A percentile compares a stretch with the other conserved stretches of the same genome.
Conservation (phyloP, 2,888 invertebrate genomes). For the Agrochola lychnidis region DNA sequence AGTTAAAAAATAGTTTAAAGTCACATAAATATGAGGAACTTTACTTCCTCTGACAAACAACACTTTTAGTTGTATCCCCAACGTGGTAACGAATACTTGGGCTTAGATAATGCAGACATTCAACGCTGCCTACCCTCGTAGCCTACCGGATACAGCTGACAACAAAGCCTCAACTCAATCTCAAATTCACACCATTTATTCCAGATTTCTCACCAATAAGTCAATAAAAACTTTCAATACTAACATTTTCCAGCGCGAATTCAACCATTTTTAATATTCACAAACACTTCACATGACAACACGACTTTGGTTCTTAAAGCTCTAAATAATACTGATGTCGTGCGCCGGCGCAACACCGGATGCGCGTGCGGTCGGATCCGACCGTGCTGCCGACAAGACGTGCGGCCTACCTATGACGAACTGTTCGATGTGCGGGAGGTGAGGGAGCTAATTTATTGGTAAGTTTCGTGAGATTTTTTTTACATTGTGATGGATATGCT, state of each 20-base stretch:
- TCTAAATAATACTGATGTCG: slow-evolving; percentile 68
- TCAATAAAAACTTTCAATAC: slow-evolving; percentile 64
- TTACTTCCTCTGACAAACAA: not conserved
- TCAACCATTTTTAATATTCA: slow-evolving; percentile 80
- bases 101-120: not conserved
- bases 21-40: too few relatives aligned
- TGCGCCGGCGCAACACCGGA: slow-evolving; percentile 63
- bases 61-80: not conserved
- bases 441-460: not conserved
- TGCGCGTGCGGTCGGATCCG: slow-evolving; percentile 76
- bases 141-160: slow-evolving; percentile 42
- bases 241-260: slow-evolving; percentile 83
- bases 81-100: not conserved
- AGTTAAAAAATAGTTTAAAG: too few relatives aligned
- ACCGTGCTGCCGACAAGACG: slow-evolving; percentile 67
- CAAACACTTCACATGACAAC: slow-evolving; percentile 63
- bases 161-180: slow-evolving; percentile 20
- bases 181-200: slow-evolving; percentile 9
- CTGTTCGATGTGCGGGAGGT: not conserved
- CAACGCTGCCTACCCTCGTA: slow-evolving; percentile 19
- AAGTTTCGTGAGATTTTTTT: slow-evolving; percentile 26
- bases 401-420: slow-evolving; percentile 74
- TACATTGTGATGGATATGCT: slow-evolving; percentile 8
- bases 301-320: slow-evolving; percentile 64
- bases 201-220: not conserved